A percentile compares a stretch with the other conserved stretches of the same genome.
Conservation (phyloP, 1,140 invertebrate species). For the Bombus turneri region DNA sequence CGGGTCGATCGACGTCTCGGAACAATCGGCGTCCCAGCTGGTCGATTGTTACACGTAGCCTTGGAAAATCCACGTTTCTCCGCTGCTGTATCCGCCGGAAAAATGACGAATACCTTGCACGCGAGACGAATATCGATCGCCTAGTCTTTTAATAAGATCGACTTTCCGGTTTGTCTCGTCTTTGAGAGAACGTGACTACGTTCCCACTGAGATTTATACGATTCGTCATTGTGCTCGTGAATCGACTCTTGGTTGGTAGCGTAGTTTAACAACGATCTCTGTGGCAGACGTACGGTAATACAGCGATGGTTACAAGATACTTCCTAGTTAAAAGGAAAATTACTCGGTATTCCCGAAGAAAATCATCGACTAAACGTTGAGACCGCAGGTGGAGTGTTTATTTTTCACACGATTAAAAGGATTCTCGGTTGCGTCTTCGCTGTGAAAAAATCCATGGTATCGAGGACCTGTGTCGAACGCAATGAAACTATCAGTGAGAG, state of each 20-base stretch:
- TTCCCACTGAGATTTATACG: background rate
- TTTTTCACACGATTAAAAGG: background rate
- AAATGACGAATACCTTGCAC: background rate
- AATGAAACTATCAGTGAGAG: background rate
- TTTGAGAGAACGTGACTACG: background rate
- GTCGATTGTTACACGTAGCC: background rate
- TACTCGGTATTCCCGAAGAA: too few species aligned
- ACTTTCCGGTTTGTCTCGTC: background rate
- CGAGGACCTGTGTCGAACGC: background rate
- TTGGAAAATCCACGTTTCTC: background rate
- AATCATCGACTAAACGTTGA: too few species aligned
- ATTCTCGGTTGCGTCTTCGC: background rate
- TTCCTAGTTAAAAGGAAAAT: too few species aligned
- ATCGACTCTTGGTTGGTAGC: background rate
- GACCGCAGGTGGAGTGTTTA: too few species aligned
- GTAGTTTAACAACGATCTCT: too few species aligned
- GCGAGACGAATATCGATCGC: background rate
- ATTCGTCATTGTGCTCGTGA: background rate
- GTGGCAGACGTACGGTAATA: too few species aligned
- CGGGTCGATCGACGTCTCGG: background rate
- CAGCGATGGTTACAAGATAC: too few species aligned
- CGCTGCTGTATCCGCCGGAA: background rate
- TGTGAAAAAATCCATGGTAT: background rate
- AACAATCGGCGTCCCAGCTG: constrained; percentile 12
- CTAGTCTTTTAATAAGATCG: background rate